Percentiles rank a stretch among this genome's conserved stretches.
phyloP scores from a whole-genome alignment of 2,797 vertebrate species.

The Enteromius treurensis region DNA sequence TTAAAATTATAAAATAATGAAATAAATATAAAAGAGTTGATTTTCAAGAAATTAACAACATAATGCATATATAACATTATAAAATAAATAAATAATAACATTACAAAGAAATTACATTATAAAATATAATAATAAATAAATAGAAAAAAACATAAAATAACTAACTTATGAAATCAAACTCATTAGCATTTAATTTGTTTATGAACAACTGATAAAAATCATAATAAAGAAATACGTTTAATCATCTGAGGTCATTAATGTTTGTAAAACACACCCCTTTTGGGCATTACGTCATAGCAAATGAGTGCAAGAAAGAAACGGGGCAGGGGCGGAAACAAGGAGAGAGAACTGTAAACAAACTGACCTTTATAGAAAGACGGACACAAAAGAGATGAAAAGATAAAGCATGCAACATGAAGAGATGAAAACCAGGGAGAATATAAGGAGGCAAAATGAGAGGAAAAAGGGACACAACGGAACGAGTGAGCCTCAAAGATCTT shows the following conservation, averaged over 20 bases:
- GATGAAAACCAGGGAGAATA: slow-evolving; percentile 54
- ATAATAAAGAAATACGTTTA: neutral
- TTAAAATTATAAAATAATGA: neutral
- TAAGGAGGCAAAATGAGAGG: slow-evolving; percentile 1
- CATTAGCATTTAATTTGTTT: neutral
- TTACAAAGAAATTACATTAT: neutral
- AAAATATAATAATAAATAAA: neutral
- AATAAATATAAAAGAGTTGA: neutral
- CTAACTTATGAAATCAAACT: neutral
- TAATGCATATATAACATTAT: neutral
- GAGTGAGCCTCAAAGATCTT: slow-evolving; percentile 19
- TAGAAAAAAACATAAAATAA: neutral
- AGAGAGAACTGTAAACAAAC: slow-evolving; percentile 54
- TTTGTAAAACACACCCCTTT: slow-evolving; percentile 57
- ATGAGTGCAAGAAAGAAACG: slow-evolving; percentile 16
- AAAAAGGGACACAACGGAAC: slow-evolving; percentile 52
- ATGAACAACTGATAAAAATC: neutral
- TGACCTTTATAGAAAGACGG: slow-evolving; percentile 38
- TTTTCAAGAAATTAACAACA: neutral
- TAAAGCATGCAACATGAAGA: slow-evolving; percentile 58
- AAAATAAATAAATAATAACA: neutral
- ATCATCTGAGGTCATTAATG: slow-evolving; percentile 6
- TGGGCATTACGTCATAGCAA: slow-evolving; percentile 65
- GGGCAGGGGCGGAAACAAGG: slow-evolving; percentile 26
- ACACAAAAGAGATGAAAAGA: slow-evolving; percentile 56